Evolutionary conservation across 1,140 invertebrate genomes (phyloP).

Genomic region (Hycleus cichorii): DNA sequence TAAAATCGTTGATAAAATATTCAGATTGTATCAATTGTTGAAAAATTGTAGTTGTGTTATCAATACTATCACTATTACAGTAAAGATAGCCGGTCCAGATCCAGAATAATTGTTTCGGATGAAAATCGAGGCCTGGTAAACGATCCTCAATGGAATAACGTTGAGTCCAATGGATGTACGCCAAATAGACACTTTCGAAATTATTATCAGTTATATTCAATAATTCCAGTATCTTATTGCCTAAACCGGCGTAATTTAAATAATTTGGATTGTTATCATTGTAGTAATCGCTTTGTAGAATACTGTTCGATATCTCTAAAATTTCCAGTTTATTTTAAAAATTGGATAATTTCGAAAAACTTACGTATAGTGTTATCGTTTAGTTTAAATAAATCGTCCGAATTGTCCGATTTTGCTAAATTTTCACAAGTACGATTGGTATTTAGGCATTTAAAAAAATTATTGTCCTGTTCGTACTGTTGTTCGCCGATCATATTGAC

Average conservation of each 20-base stretch:
- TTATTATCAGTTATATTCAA: no score
- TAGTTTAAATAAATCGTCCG: no score
- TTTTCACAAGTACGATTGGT: background rate
- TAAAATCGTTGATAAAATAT: constrained; percentile 56
- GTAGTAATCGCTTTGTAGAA: constrained; percentile 2
- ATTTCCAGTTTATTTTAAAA: no score
- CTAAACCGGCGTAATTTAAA: constrained; percentile 4
- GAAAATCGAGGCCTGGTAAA: constrained; percentile 44
- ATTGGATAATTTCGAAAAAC: no score
- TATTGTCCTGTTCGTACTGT: background rate
- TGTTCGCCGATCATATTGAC: constrained; percentile 1
- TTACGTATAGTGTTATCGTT: no score
- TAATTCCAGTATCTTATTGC: background rate
- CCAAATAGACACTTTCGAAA: no score
- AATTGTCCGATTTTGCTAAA: no score
- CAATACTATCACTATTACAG: constrained; percentile 9
- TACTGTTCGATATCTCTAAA: constrained; percentile 1
- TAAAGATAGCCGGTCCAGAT: background rate
- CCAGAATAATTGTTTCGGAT: constrained; percentile 53
- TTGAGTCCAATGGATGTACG: no score
- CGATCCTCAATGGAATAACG: no score
- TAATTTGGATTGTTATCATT: constrained; percentile 2
- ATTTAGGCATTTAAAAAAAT: constrained; percentile 4
- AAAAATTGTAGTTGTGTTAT: constrained; percentile 9
- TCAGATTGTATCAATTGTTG: constrained; percentile 14